Evolutionary conservation across 2,113 vertebrate genomes (phyloP), one percentile per base, ranked within the genome.

Genomic region (Alligator mississippiensis): DNA sequence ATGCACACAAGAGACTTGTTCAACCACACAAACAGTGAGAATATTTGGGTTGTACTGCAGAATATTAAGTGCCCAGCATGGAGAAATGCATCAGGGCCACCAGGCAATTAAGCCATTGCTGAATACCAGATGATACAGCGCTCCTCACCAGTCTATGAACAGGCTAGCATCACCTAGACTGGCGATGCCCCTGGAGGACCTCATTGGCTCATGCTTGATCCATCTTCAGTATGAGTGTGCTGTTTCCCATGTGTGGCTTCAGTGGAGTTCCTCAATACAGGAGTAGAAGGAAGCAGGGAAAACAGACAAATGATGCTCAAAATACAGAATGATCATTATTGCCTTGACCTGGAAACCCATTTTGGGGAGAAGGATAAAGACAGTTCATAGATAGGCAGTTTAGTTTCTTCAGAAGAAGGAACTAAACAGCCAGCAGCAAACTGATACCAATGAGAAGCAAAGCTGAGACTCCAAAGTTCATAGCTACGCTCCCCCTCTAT

Each of bases 1-100:
- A 28, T 66, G 60, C 55, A 38, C 3, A 18, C 55, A 30, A 79
- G 34, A 10, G 21, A 19, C 81, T 77, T 30, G 34, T 11, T 22
- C 15, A 16, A 2, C 57, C 80, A 63, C 0, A 0, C 57, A 80
- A 59, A 55, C 1, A 0, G 57, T 18, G 57, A 22, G 19, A 30
- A 79, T 85, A 58, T 6, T 72, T 30, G 11, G 74, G 2, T 28
- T 38, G 57, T 72, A 64, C 17, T 74, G 60, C 62, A 34, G 28
- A 59, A 27, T 0, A 5, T 3, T 11, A 60, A 79, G n/a, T 1
- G 54, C 28, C 17, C 18, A 90, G n/a, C 62, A 9, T 80, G 72
- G 75, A 47, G 9, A 21, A 25, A 76, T 8, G 19, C 38, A 61
- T 55, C 30, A n/a, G 38, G 82, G 25, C 19, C 54, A 4, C 8